These are phyloP conservation scores for Clarias magur DNA, from an alignment of 2,113 vertebrate genomes.

Conservation along the genomic window DNA sequence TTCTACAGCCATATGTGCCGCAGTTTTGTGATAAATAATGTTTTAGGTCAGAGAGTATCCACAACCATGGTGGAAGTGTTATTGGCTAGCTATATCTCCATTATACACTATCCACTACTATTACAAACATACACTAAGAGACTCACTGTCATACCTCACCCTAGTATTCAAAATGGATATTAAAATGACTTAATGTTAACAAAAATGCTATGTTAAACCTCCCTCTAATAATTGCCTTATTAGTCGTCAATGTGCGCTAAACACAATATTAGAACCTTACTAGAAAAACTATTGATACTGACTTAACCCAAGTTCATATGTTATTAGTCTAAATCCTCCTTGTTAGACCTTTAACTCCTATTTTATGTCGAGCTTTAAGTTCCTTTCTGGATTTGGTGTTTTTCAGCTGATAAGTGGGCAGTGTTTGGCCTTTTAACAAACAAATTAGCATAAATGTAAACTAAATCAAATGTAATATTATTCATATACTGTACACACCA, in stretches of 20 bases:
- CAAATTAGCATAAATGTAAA: too few relatives aligned
- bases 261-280: not conserved
- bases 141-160: not conserved
- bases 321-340: not conserved
- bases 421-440: not conserved
- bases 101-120: not conserved
- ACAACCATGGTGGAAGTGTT: not conserved
- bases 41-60: not conserved
- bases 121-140: not conserved
- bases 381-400: not conserved
- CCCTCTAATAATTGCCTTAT: not conserved
- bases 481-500: too few relatives aligned
- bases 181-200: not conserved
- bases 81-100: not conserved
- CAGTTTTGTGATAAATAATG: conserved; percentile 6
- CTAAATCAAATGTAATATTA: not conserved
- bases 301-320: not conserved
- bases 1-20: conserved; percentile 8
- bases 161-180: not conserved
- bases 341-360: not conserved
- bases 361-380: not conserved
- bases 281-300: not conserved
- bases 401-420: not conserved
- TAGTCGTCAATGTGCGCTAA: not conserved
- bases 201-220: not conserved